phyloP scores from a whole-genome alignment of 2,888 invertebrate species.

The Nomada goodeniana region DNA sequence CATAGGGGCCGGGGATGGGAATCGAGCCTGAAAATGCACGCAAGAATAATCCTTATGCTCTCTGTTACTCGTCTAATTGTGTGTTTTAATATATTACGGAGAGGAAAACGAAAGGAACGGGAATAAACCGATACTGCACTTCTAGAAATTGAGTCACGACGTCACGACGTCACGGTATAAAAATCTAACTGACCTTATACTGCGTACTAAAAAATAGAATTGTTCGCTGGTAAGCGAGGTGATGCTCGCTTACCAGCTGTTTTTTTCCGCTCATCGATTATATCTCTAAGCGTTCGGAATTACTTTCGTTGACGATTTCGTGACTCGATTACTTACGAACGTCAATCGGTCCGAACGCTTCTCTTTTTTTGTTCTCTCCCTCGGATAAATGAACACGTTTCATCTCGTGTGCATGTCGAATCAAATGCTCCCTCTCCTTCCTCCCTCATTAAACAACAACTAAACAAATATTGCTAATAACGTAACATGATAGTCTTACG shows the following conservation, averaged over 20 bases:
- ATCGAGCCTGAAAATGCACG: conserved; percentile 26
- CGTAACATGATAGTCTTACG: conserved; percentile 58
- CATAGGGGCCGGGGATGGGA: conserved; percentile 2
- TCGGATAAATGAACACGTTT: conserved; percentile 43
- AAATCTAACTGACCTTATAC: conserved; percentile 81
- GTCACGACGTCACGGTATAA: conserved; percentile 76
- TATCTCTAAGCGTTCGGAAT: conserved; percentile 55
- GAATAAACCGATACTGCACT: conserved; percentile 46
- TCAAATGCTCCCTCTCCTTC: conserved; percentile 27
- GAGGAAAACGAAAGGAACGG: conserved; percentile 46
- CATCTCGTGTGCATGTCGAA: conserved; percentile 36
- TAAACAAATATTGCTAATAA: conserved; percentile 65
- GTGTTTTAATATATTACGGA: conserved; percentile 17
- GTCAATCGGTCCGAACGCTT: conserved; percentile 62
- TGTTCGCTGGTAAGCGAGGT: conserved; percentile 66
- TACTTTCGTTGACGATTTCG: conserved; percentile 69
- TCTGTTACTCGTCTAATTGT: conserved; percentile 49
- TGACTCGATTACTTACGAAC: conserved; percentile 62
- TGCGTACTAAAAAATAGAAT: conserved; percentile 78
- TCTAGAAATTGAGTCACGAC: conserved; percentile 63
- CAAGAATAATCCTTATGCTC: conserved; percentile 49
- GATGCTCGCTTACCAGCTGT: conserved; percentile 34
- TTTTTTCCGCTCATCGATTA: conserved; percentile 44
- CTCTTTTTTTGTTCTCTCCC: conserved; percentile 7
- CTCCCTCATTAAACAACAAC: conserved; percentile 42